phyloP scores from a whole-genome alignment of 2,888 invertebrate genomes.

The Oeneis ivallda region DNA sequence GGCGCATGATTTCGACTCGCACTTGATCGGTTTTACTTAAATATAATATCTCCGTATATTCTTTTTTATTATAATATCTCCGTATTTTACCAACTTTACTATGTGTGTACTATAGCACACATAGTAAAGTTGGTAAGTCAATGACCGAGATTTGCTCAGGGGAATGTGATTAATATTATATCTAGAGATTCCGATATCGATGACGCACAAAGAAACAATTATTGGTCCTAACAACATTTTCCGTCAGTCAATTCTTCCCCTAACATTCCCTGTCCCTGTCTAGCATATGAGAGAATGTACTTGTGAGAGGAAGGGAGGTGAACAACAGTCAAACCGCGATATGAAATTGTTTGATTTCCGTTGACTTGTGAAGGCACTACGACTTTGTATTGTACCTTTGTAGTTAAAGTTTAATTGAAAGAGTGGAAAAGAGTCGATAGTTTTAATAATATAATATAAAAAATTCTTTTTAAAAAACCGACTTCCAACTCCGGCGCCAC shows the following conservation, averaged over 20 bases:
- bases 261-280: slow-evolving; percentile 17
- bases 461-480: too few species aligned
- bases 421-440: background rate
- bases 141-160: too few species aligned
- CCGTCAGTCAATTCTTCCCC: slow-evolving; percentile 28
- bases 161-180: background rate
- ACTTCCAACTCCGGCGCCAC: too few species aligned
- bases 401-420: slow-evolving; percentile 49
- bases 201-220: slow-evolving; percentile 39
- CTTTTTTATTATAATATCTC: too few species aligned
- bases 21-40: too few species aligned
- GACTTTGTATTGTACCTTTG: slow-evolving; percentile 48
- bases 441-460: too few species aligned
- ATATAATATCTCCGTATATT: too few species aligned
- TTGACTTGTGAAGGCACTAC: slow-evolving; percentile 41
- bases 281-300: background rate
- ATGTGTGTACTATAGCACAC: too few species aligned
- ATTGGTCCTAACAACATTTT: slow-evolving; percentile 35
- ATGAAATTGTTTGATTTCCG: slow-evolving; percentile 67
- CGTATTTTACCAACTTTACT: too few species aligned
- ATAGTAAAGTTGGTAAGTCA: too few species aligned
- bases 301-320: slow-evolving; percentile 36
- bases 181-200: background rate
- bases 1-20: too few species aligned
- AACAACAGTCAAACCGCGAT: slow-evolving; percentile 46